Conservation (phyloP, 1,140 invertebrate species). For the Ridgeia piscesae region DNA sequence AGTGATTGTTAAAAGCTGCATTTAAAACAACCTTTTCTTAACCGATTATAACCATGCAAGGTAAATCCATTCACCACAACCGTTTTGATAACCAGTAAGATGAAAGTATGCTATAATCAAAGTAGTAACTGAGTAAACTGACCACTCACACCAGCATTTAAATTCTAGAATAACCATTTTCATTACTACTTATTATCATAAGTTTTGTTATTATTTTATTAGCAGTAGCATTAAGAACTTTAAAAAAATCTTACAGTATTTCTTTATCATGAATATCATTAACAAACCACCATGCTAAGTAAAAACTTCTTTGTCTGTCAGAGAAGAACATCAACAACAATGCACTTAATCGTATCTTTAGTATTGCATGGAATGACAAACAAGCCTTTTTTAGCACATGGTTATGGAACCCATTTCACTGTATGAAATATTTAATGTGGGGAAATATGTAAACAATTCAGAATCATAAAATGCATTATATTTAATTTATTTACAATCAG, state of each 20-base stretch:
- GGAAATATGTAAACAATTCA: too few species aligned
- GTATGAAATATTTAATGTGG: too few species aligned
- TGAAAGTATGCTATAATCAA: not conserved
- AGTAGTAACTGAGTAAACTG: not conserved
- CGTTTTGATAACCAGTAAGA: not conserved
- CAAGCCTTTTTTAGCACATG: too few species aligned
- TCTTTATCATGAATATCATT: too few species aligned
- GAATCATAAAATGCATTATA: not conserved
- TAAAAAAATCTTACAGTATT: too few species aligned
- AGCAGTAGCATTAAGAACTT: not conserved
- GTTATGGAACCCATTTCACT: too few species aligned
- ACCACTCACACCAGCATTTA: not conserved
- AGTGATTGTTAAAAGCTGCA: not conserved
- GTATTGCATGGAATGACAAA: too few species aligned
- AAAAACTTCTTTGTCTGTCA: too few species aligned
- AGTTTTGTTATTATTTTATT: not conserved
- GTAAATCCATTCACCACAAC: not conserved
- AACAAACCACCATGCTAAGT: too few species aligned
- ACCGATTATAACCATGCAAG: not conserved
- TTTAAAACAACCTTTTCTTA: not conserved
- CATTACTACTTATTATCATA: not conserved
- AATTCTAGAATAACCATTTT: not conserved
- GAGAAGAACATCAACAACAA: too few species aligned
- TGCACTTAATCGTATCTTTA: too few species aligned
- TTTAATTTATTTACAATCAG: not conserved